phyloP scores from a whole-genome alignment of 1,140 invertebrate species.

The Hycleus phaleratus region DNA sequence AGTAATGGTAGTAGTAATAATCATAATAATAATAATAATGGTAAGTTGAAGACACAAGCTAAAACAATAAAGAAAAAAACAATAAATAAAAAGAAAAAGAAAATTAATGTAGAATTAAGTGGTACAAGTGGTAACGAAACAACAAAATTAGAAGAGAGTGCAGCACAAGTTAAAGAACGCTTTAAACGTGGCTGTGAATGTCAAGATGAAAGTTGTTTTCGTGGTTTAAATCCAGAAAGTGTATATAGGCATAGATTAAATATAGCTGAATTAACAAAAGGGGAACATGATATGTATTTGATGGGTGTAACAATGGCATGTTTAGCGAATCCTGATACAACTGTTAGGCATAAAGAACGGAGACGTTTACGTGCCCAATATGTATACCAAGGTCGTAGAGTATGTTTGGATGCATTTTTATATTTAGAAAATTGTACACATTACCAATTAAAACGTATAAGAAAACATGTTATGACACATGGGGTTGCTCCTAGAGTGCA shows the following conservation, averaged over 20 bases:
- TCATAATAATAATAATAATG: background rate
- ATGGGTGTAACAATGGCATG: conserved; percentile 77
- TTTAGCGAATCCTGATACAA: conserved; percentile 64
- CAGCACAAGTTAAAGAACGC: conserved; percentile 56
- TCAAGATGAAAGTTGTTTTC: conserved; percentile 65
- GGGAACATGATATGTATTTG: conserved; percentile 59
- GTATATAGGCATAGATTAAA: conserved; percentile 69
- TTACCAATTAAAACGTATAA: conserved; percentile 68
- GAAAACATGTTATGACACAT: conserved; percentile 70
- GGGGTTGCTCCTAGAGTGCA: conserved; percentile 68
- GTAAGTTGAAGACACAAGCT: conserved; percentile 18
- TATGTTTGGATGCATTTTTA: conserved; percentile 70
- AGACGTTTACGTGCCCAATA: conserved; percentile 64
- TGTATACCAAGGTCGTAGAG: conserved; percentile 65
- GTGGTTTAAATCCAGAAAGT: conserved; percentile 60
- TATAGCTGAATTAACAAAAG: conserved; percentile 60
- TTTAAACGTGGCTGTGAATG: conserved; percentile 68
- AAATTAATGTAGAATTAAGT: conserved; percentile 39
- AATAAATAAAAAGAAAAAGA: conserved; percentile 41
- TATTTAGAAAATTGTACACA: conserved; percentile 75
- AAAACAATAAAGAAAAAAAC: conserved; percentile 31
- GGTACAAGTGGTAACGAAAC: conserved; percentile 40
- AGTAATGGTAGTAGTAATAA: background rate
- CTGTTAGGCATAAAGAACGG: conserved; percentile 61
- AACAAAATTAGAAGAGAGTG: conserved; percentile 51